Evolutionary conservation across 2,113 vertebrate species (phyloP), one percentile per base, ranked within the genome.

Genomic region (Eurypyga helias): DNA sequence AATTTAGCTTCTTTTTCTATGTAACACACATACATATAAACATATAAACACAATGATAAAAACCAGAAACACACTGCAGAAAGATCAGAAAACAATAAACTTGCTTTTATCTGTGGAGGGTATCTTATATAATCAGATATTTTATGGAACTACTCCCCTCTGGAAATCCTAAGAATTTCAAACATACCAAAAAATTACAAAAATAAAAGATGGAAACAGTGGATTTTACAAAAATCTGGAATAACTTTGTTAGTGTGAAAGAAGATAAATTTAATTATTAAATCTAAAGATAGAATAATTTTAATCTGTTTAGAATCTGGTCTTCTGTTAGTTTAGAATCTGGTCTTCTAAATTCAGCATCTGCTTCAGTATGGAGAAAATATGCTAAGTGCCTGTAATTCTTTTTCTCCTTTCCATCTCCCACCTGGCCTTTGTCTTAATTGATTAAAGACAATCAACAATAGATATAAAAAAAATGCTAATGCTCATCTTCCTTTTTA

Each of bases 371-470:
- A 65, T 89, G 57, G 28, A 79, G 25, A 60, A 91, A 75, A 79
- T 69, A 87, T 69, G 61, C n/a, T 72, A 86, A 83, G 9, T 45
- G 46, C 36, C n/a, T 84, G 28, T 60, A 90, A 85, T 79, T 91
- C 43, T 78, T 72, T 79, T 83, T 80, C 41, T 72, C 11, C 26
- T 89, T 84, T 78, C n/a, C 13, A 52, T 87, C 49, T 96, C 84
- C 61, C 82, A 93, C 62, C 57, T 90, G 64, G 62, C 15, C 57
- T 88, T 67, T 79, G 49, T 65, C 31, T 92, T 96, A 86, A 92
- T 55, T 69, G n/a, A 91, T 88, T 58, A 93, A 93, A 95, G 61
- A 46, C 5, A 11, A 85, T 72, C 17, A 90, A 88, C 95, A 94
- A 82, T 38, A 87, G 25, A 49, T 57, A 79, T 60, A n/a, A 79